A percentile compares a stretch with the other conserved stretches of the same genome.
These are phyloP conservation scores for Ypsolopha scabrella DNA, from an alignment of 2,888 invertebrate genomes.

Conservation along the genomic window DNA sequence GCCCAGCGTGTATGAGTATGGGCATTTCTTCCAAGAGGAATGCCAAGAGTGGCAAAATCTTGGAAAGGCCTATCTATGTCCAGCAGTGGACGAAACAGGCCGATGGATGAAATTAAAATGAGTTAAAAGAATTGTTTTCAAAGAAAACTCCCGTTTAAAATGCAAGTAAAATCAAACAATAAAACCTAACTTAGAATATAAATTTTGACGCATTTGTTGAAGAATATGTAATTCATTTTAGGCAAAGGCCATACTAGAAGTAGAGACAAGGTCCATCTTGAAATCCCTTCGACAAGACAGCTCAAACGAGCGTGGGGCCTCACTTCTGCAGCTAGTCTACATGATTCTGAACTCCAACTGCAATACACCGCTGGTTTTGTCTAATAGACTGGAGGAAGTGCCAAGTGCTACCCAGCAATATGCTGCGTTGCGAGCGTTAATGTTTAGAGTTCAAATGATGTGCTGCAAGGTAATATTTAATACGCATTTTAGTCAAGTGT, in stretches of 20 bases:
- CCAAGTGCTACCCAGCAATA: slow-evolving; percentile 25
- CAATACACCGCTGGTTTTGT: slow-evolving; percentile 36
- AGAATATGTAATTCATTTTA: slow-evolving; percentile 17
- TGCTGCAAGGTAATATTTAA: slow-evolving; percentile 35
- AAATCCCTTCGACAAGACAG: slow-evolving; percentile 39
- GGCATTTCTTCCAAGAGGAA: too few species aligned
- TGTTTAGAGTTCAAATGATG: slow-evolving; percentile 56
- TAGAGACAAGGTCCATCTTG: slow-evolving; percentile 40
- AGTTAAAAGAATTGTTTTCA: too few species aligned
- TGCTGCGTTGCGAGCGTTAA: slow-evolving; percentile 41
- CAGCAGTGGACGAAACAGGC: too few species aligned
- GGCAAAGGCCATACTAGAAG: slow-evolving; percentile 43
- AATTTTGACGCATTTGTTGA: too few species aligned
- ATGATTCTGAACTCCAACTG: slow-evolving; percentile 37
- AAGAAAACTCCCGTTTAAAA: too few species aligned
- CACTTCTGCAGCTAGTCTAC: slow-evolving; percentile 42
- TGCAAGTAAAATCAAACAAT: too few species aligned
- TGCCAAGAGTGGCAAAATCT: too few species aligned
- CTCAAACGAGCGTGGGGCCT: slow-evolving; percentile 34
- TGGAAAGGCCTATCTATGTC: too few species aligned
- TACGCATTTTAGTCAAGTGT: background rate
- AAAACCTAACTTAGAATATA: too few species aligned
- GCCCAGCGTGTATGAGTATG: too few species aligned
- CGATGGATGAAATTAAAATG: too few species aligned
- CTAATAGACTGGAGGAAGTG: slow-evolving; percentile 19